Percentiles rank a stretch among this genome's conserved stretches.
phyloP scores from a whole-genome alignment of 2,888 invertebrate genomes.

The Drosophila antonietae region DNA sequence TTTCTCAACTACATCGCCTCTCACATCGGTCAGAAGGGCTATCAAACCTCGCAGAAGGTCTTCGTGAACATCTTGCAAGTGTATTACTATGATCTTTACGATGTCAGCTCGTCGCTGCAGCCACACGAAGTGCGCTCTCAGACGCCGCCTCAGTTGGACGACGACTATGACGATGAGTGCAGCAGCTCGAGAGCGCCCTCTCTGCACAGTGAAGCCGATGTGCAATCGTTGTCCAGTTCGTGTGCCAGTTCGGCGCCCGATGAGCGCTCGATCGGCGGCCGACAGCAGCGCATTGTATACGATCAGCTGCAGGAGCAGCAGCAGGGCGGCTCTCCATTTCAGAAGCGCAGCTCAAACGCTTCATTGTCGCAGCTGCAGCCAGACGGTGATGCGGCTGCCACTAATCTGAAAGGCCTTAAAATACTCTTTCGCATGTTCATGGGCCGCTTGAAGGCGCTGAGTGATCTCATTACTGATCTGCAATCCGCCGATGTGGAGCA shows the following conservation, averaged over 20 bases:
- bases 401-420: constrained; percentile 86
- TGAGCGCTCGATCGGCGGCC: constrained; percentile 70
- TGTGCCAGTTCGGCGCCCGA: constrained; percentile 76
- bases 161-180: constrained; percentile 72
- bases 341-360: constrained; percentile 76
- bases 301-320: constrained; percentile 80
- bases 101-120: constrained; percentile 75
- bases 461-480: constrained; percentile 79
- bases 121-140: constrained; percentile 73
- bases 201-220: constrained; percentile 79
- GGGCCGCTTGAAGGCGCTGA: constrained; percentile 84
- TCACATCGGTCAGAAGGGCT: constrained; percentile 87
- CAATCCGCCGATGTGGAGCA: constrained; percentile 80
- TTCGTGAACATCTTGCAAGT: constrained; percentile 86
- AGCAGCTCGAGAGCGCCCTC: constrained; percentile 77
- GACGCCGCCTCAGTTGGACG: constrained; percentile 76
- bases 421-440: constrained; percentile 88
- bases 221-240: constrained; percentile 78
- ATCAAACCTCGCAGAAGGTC: constrained; percentile 84
- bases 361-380: constrained; percentile 66
- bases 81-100: constrained; percentile 85
- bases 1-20: constrained; percentile 89
- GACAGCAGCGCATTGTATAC: constrained; percentile 76
- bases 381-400: constrained; percentile 68
- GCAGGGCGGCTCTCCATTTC: constrained; percentile 61